Evolutionary conservation across 1,140 invertebrate genomes (phyloP).

Genomic region (Teleopsis dalmanni): DNA sequence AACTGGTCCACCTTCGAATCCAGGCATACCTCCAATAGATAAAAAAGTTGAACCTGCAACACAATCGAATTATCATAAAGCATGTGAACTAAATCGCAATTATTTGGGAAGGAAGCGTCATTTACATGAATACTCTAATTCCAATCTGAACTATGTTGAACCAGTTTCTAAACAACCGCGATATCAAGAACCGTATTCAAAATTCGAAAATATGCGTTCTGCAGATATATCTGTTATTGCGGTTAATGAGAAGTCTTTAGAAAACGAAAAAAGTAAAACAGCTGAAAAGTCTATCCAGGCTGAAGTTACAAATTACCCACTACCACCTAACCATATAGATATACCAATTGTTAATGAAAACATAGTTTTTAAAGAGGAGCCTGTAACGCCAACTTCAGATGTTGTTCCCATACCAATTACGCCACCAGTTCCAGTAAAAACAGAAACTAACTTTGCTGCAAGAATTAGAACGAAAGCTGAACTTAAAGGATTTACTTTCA

Average conservation of each 20-base stretch:
- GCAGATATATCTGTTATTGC: conserved; percentile 28
- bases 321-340: too few species aligned
- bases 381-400: conserved; percentile 10
- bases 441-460: conserved; percentile 47
- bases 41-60: neutral
- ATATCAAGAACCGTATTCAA: conserved; percentile 8
- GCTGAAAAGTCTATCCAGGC: neutral
- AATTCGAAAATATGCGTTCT: conserved; percentile 1
- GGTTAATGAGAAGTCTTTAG: conserved; percentile 25
- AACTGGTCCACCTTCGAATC: neutral
- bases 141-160: neutral
- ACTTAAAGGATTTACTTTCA: conserved; percentile 58
- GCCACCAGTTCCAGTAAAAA: conserved; percentile 1
- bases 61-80: neutral
- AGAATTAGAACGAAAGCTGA: conserved; percentile 76
- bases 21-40: neutral
- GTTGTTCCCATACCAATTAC: neutral
- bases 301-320: neutral
- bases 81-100: conserved; percentile 21
- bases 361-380: conserved; percentile 13
- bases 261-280: conserved; percentile 1
- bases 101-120: conserved; percentile 34
- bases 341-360: conserved; percentile 5
- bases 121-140: conserved; percentile 28
- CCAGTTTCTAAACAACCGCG: conserved; percentile 19